phyloP scores from a whole-genome alignment of 2,797 vertebrate species.

The Scolopax rusticola region DNA sequence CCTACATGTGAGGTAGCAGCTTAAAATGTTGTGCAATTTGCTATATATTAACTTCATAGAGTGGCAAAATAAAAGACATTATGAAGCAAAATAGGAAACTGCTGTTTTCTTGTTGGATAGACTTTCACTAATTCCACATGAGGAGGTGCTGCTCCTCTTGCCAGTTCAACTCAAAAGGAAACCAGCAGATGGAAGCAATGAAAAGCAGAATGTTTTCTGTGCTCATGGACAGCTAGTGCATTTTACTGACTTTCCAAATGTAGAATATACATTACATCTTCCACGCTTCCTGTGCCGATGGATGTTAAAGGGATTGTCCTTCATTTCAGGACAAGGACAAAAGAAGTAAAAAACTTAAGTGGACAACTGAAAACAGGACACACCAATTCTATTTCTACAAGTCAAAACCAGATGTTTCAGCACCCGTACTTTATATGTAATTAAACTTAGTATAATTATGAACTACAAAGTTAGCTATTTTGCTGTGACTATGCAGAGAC shows the following conservation, averaged over 20 bases:
- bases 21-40: background rate
- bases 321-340: background rate
- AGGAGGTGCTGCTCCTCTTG: background rate
- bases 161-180: conserved; percentile 46
- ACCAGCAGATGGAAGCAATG: conserved; percentile 68
- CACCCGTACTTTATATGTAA: background rate
- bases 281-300: rapidly evolving
- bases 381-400: conserved; percentile 31
- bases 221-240: background rate
- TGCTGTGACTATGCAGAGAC: background rate
- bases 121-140: background rate
- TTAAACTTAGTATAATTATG: conserved; percentile 32
- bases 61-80: background rate
- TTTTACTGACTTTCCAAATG: conserved; percentile 1
- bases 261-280: background rate
- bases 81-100: background rate
- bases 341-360: background rate
- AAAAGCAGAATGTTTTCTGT: conserved; percentile 42
- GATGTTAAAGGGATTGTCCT: background rate
- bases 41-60: background rate
- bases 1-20: background rate
- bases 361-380: conserved; percentile 13
- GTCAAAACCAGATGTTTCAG: conserved; percentile 44
- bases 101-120: background rate
- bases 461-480: conserved; percentile 26